A percentile compares a stretch with the other conserved stretches of the same genome.
phyloP scores from a whole-genome alignment of 1,140 invertebrate genomes.

The Goniozus legneri region DNA sequence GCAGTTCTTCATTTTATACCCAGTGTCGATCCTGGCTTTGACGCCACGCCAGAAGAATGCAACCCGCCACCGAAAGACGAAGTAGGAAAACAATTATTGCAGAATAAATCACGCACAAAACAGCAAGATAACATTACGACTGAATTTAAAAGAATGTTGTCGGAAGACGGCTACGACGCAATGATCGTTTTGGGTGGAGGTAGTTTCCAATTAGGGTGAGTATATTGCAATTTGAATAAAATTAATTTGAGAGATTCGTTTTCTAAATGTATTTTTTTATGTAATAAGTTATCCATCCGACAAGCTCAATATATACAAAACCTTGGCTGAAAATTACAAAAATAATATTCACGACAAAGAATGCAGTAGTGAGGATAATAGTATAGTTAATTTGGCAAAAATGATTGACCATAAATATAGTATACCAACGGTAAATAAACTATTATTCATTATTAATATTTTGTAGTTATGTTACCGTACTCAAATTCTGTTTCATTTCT shows the following conservation, averaged over 20 bases:
- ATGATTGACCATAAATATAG: constrained; percentile 38
- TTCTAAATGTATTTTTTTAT: constrained; percentile 16
- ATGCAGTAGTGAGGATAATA: constrained; percentile 29
- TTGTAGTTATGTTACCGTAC: no score
- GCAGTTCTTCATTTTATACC: constrained; percentile 80
- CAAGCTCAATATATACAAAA: constrained; percentile 51
- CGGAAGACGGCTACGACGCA: constrained; percentile 59
- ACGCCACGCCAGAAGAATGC: constrained; percentile 47
- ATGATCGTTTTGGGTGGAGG: constrained; percentile 65
- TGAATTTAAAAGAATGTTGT: constrained; percentile 58
- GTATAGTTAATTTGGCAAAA: constrained; percentile 30
- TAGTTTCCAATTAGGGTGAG: constrained; percentile 57
- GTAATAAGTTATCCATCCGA: constrained; percentile 43
- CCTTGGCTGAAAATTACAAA: constrained; percentile 50
- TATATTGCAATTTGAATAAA: no score
- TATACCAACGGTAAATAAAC: constrained; percentile 38
- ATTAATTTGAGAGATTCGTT: not conserved
- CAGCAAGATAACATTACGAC: constrained; percentile 51
- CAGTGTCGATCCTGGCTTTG: constrained; percentile 59
- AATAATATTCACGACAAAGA: constrained; percentile 26
- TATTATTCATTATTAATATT: no score
- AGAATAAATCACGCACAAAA: constrained; percentile 40
- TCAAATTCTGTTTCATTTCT: constrained; percentile 23
- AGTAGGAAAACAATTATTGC: constrained; percentile 57
- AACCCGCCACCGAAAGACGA: constrained; percentile 53